phyloP scores from a whole-genome alignment of 2,888 invertebrate species.

The Junonia oenone region DNA sequence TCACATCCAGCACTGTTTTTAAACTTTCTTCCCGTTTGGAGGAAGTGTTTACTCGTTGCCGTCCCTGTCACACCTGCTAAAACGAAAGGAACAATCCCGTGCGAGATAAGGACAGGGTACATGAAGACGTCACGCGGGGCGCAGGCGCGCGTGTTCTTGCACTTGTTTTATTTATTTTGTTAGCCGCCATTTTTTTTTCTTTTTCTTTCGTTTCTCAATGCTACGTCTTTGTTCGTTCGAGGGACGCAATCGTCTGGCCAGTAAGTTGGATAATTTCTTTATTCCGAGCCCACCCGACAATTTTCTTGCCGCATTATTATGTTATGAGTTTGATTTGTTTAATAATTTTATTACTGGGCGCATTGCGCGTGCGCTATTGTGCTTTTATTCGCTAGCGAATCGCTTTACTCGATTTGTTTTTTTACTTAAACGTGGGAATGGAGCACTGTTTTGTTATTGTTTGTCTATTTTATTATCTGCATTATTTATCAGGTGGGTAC shows the following conservation, averaged over 20 bases:
- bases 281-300: slow-evolving; percentile 73
- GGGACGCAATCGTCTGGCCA: slow-evolving; percentile 60
- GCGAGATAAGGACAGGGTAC: slow-evolving; percentile 62
- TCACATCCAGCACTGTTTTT: slow-evolving; percentile 65
- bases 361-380: slow-evolving; percentile 50
- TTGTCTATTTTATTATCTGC: slow-evolving; percentile 10
- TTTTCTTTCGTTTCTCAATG: slow-evolving; percentile 58
- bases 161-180: slow-evolving; percentile 77
- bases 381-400: slow-evolving; percentile 35
- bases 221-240: slow-evolving; percentile 77
- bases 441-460: slow-evolving; percentile 21
- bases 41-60: slow-evolving; percentile 46
- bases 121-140: slow-evolving; percentile 77
- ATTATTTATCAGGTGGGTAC: not conserved
- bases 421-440: slow-evolving; percentile 25
- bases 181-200: slow-evolving; percentile 50
- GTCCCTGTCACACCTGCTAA: slow-evolving; percentile 48
- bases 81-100: slow-evolving; percentile 38
- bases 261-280: slow-evolving; percentile 79
- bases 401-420: slow-evolving; percentile 27
- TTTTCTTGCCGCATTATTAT: slow-evolving; percentile 75
- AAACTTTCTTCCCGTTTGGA: slow-evolving; percentile 73
- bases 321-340: slow-evolving; percentile 78
- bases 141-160: slow-evolving; percentile 75
- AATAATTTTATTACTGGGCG: slow-evolving; percentile 76